phyloP scores from a whole-genome alignment of 2,797 vertebrate species.

The Molossus alvarezi region DNA sequence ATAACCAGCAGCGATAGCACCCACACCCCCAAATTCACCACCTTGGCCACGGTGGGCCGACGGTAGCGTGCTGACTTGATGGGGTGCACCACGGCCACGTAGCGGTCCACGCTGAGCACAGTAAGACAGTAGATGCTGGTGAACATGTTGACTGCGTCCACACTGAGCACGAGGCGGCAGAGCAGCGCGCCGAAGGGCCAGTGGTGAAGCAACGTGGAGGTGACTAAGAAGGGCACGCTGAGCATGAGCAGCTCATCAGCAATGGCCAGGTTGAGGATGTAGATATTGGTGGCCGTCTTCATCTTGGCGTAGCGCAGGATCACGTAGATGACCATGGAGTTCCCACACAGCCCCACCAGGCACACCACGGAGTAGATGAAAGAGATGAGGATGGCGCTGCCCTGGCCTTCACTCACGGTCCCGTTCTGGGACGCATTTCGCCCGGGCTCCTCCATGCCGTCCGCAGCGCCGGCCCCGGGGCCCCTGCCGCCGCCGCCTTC shows the following conservation, averaged over 20 bases:
- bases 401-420: slow-evolving; percentile 92
- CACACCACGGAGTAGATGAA: slow-evolving; percentile 97
- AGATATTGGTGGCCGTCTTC: slow-evolving; percentile 97
- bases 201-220: slow-evolving; percentile 94
- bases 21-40: slow-evolving; percentile 96
- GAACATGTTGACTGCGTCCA: slow-evolving; percentile 97
- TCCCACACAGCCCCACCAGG: slow-evolving; percentile 95
- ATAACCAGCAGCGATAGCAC: slow-evolving; percentile 95
- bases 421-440: slow-evolving; percentile 91
- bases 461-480: slow-evolving; percentile 80
- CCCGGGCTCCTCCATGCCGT: slow-evolving; percentile 89
- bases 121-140: slow-evolving; percentile 97
- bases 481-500: slow-evolving; percentile 80
- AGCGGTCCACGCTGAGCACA: slow-evolving; percentile 95
- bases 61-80: slow-evolving; percentile 95
- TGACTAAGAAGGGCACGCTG: slow-evolving; percentile 96
- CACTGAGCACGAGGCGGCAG: slow-evolving; percentile 95
- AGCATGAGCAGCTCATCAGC: slow-evolving; percentile 96
- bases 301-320: slow-evolving; percentile 96
- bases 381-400: slow-evolving; percentile 96
- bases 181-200: slow-evolving; percentile 96
- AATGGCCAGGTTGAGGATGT: slow-evolving; percentile 95
- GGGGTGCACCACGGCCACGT: slow-evolving; percentile 96
- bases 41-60: slow-evolving; percentile 95
- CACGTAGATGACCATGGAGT: slow-evolving; percentile 97